Evolutionary conservation across 2,888 invertebrate species (phyloP).

Genomic region (Mylabris sibirica): DNA sequence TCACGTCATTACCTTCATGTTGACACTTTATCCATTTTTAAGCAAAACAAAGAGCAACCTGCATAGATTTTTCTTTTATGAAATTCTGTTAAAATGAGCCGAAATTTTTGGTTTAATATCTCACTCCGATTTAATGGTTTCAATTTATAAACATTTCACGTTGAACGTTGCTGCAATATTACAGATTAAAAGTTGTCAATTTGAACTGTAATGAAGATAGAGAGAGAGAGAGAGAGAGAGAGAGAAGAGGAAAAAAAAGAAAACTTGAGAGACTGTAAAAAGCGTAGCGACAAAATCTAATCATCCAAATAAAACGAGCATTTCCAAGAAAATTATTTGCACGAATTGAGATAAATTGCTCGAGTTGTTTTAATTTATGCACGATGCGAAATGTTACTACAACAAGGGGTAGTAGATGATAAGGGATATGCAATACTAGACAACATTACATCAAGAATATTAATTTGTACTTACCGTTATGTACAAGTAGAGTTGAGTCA

Average conservation of each 20-base stretch:
- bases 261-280: conserved; percentile 30
- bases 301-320: conserved; percentile 38
- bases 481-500: conserved; percentile 81
- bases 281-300: conserved; percentile 40
- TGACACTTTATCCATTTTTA: neutral
- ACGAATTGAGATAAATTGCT: conserved; percentile 38
- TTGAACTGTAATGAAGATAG: conserved; percentile 7
- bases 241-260: conserved; percentile 20
- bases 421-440: neutral
- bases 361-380: conserved; percentile 37
- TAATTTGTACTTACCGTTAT: conserved; percentile 76
- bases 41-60: neutral
- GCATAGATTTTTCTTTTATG: neutral
- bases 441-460: neutral
- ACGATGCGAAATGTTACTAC: conserved; percentile 27
- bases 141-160: conserved; percentile 20
- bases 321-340: conserved; percentile 36
- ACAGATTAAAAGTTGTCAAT: conserved; percentile 26
- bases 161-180: conserved; percentile 16
- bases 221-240: neutral
- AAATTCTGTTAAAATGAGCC: neutral
- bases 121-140: conserved; percentile 29
- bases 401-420: neutral
- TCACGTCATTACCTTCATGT: conserved; percentile 17
- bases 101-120: conserved; percentile 27